Conservation (phyloP, 2,797 vertebrate species). For the Girardinus metallicus region DNA sequence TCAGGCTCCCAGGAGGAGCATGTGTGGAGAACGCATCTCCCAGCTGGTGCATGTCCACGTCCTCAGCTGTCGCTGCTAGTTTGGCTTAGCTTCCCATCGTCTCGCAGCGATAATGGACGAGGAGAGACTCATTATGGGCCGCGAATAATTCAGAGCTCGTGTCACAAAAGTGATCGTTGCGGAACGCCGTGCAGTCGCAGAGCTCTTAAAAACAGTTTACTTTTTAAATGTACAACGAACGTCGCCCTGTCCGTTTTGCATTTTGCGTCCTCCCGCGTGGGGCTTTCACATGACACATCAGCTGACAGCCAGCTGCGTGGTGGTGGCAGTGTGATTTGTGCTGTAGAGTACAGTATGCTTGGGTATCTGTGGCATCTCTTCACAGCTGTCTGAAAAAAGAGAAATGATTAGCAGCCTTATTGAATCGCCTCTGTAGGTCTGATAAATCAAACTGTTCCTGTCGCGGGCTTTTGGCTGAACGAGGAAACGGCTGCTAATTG, state of each 20-base stretch:
- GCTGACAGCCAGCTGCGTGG: constrained; percentile 44
- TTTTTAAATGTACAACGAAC: background rate
- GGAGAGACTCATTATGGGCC: constrained; percentile 32
- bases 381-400: constrained; percentile 42
- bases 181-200: constrained; percentile 14
- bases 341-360: constrained; percentile 45
- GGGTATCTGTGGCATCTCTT: constrained; percentile 50
- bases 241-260: background rate
- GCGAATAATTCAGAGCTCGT: constrained; percentile 25
- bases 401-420: constrained; percentile 73
- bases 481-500: constrained; percentile 87
- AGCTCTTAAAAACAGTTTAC: background rate
- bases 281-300: constrained; percentile 26
- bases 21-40: constrained; percentile 35
- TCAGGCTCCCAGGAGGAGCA: constrained; percentile 28
- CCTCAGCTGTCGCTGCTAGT: constrained; percentile 30
- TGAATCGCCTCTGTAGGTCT: constrained; percentile 18
- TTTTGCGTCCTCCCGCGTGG: background rate
- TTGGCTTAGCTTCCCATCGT: constrained; percentile 23
- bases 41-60: constrained; percentile 35
- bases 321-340: constrained; percentile 69
- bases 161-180: constrained; percentile 20
- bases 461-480: constrained; percentile 27
- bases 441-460: constrained; percentile 20
- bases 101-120: constrained; percentile 30